Percentiles rank a stretch among this genome's conserved stretches.
phyloP scores from a whole-genome alignment of 2,797 vertebrate genomes.

The Tachyglossus aculeatus region DNA sequence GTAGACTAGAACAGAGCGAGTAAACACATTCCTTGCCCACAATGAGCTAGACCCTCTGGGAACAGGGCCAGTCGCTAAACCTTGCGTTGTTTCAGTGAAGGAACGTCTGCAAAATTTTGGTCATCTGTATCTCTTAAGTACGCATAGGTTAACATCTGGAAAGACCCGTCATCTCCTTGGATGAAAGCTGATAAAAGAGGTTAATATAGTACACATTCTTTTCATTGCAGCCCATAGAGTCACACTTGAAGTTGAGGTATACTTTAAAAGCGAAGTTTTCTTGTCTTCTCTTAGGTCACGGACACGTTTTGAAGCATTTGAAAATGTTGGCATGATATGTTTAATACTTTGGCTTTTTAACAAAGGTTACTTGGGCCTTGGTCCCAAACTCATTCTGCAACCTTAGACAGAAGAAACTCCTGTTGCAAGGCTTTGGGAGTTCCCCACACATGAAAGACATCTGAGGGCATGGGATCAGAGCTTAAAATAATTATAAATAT shows the following conservation, averaged over 20 bases:
- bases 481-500: not conserved
- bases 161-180: not conserved
- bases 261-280: not conserved
- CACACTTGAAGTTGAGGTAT: not conserved
- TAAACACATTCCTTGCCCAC: too few relatives aligned
- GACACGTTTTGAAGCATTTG: not conserved
- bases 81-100: too few relatives aligned
- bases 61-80: too few relatives aligned
- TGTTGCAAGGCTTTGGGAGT: not conserved
- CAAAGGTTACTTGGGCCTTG: not conserved
- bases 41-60: too few relatives aligned
- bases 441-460: not conserved
- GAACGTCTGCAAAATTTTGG: too few relatives aligned
- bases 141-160: not conserved
- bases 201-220: not conserved
- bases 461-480: not conserved
- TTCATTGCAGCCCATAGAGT: not conserved
- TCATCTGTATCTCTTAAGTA: too few relatives aligned
- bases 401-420: not conserved
- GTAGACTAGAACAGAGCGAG: too few relatives aligned
- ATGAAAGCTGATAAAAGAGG: not conserved
- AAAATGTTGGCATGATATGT: not conserved
- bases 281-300: not conserved
- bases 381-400: not conserved
- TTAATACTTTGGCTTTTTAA: not conserved